These are phyloP conservation scores for Lacanobia wlatinum DNA, from an alignment of 2,888 invertebrate genomes.

Conservation along the genomic window DNA sequence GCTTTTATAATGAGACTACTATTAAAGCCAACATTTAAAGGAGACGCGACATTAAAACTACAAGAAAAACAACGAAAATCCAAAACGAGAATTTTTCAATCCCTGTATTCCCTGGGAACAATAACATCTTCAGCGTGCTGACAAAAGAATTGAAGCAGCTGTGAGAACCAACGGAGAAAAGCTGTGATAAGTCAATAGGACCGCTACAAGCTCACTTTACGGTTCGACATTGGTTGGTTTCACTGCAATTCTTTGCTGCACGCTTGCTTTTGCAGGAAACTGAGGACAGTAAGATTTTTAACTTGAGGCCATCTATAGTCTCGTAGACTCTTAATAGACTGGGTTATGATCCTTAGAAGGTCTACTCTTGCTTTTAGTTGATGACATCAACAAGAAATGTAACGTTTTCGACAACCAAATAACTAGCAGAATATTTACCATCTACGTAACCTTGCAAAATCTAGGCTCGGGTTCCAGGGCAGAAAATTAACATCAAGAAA, in stretches of 20 bases:
- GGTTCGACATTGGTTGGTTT: constrained; percentile 10
- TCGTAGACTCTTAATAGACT: background rate
- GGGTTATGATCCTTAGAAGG: background rate
- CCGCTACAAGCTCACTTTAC: constrained; percentile 14
- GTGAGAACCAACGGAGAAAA: constrained; percentile 18
- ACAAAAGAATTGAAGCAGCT: constrained; percentile 23
- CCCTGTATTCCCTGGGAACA: constrained; percentile 15
- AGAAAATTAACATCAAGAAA: too few relatives aligned
- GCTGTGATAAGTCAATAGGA: constrained; percentile 27
- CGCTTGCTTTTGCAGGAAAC: background rate
- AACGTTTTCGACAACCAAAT: too few relatives aligned
- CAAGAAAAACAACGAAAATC: background rate
- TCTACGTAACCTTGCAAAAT: too few relatives aligned
- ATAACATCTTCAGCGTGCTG: constrained; percentile 1
- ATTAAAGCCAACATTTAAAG: background rate
- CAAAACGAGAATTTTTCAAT: background rate
- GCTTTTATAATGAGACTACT: background rate
- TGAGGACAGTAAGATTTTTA: background rate
- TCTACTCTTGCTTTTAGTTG: background rate
- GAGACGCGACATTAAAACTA: background rate
- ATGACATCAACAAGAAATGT: background rate
- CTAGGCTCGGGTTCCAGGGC: too few relatives aligned
- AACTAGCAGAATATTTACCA: too few relatives aligned
- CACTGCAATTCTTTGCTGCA: constrained; percentile 14
- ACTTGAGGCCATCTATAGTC: background rate